Base-by-base conservation (phyloP, 2,888 invertebrate genomes). In the Frankliniella intonsa region DNA sequence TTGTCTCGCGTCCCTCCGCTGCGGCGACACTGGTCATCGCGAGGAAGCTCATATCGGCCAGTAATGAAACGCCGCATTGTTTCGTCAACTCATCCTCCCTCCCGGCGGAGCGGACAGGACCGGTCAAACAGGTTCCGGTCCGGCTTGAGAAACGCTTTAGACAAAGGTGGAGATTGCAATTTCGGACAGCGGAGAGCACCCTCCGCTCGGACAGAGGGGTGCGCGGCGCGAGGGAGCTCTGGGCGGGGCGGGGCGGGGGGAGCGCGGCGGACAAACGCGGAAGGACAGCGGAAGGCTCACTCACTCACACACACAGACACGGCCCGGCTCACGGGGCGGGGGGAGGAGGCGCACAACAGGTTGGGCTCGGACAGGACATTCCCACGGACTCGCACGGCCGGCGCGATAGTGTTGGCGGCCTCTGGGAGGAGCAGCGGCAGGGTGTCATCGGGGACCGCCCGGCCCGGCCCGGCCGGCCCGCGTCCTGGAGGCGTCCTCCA, bases 171-270 rank as follows among this genome's bases (percentile, higher is more conserved):
- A 25, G 69, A 76, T 76, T 25, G 69, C 69, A 76, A 76, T 76
- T 76, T 76, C 69, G 69, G 69, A 76, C 69, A 76, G 69, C 69
- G 69, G 69, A n/a, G 69, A 22, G 69, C 69, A 76, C 69, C 69
- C 69, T 76, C 25, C 25, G 62, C 62, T 62, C 62, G 69, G 69
- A 76, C 69, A 25, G 69, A 76, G 69, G 69, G 69, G 69, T 76
- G 69, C 69, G 62, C 38, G 38, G 38, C 38, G 38, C 38, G 38
- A 38, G 38, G 38, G 38, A 3, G 38, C 38, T 5, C 38, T 2
- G 38, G 3, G 3, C 38, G 38, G 38, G 38, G 38, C 5, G 38
- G 38, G 38, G 38, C 3, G 38, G 2, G 38, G 38, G 55, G 55
- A 55, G 38, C 38, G 55, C 55, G 55, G 19, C 55, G 14, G 55